Conservation (phyloP, 37 sponge, comb jelly and placozoan species). For the Cliona cf. orientalis region DNA sequence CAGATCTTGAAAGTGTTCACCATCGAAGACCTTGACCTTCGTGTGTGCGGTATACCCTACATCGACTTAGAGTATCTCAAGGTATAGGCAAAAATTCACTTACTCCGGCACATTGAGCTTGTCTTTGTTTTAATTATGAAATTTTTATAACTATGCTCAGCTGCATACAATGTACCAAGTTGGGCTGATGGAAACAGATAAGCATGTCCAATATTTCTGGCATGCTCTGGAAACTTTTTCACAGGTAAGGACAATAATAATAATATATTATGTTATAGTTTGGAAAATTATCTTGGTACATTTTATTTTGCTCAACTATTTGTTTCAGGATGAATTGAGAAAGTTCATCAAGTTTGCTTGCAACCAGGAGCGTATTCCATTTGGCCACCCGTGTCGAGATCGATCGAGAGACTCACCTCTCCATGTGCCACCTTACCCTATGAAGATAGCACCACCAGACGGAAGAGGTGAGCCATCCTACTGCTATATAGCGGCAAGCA, state of each 20-base stretch:
- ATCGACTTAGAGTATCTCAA: slow-evolving; percentile 87
- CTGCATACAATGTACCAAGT: slow-evolving; percentile 95
- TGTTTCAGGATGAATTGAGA: slow-evolving; percentile 84
- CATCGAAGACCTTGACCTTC: slow-evolving; percentile 78
- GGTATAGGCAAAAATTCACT: slow-evolving; percentile 32
- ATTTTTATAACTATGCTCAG: slow-evolving; percentile 37
- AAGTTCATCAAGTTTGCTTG: slow-evolving; percentile 99
- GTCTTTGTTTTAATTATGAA: not conserved
- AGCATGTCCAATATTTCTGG: slow-evolving; percentile 97
- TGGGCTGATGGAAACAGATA: slow-evolving; percentile 87
- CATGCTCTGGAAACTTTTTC: slow-evolving; percentile 86
- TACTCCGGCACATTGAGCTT: not conserved
- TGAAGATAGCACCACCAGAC: slow-evolving; percentile 97
- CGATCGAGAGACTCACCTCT: slow-evolving; percentile 46
- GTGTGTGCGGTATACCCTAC: slow-evolving; percentile 86
- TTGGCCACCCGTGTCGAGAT: slow-evolving; percentile 84
- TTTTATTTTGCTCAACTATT: not conserved
- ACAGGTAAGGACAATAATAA: slow-evolving; percentile 54
- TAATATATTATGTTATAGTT: not conserved
- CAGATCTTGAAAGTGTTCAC: slow-evolving; percentile 78
- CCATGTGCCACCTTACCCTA: slow-evolving; percentile 97
- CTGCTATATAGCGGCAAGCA: no score
- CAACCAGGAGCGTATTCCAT: slow-evolving; percentile 97
- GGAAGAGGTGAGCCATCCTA: slow-evolving; percentile 62
- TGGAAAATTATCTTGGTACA: not conserved